Conservation (phyloP, 2,797 vertebrate genomes). For the Microctenopoma stevenorrisi region DNA sequence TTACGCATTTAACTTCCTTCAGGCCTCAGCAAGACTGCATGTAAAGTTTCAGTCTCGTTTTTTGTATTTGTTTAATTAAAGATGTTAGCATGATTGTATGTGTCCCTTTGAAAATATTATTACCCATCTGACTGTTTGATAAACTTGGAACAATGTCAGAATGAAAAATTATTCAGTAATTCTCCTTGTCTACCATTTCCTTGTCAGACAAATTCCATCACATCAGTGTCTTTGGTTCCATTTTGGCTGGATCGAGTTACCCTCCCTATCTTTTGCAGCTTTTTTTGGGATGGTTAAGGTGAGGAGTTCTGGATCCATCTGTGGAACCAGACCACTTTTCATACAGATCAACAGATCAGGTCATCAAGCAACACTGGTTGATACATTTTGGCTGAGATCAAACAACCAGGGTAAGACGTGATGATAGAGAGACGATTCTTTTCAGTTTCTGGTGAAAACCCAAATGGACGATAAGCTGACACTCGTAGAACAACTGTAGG, state of each 20-base stretch:
- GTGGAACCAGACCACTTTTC: slow-evolving; percentile 5
- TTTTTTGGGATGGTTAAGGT: not conserved
- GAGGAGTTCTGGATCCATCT: slow-evolving; percentile 18
- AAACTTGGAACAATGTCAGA: slow-evolving; percentile 25
- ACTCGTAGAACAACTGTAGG: not conserved
- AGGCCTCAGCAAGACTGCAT: slow-evolving; percentile 9
- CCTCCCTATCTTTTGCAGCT: slow-evolving; percentile 6
- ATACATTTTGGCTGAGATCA: slow-evolving; percentile 1
- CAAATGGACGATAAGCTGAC: not conserved
- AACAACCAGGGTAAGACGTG: not conserved
- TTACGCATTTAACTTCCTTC: slow-evolving; percentile 39
- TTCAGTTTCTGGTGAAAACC: not conserved
- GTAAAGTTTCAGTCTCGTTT: slow-evolving; percentile 39
- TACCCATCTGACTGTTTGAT: slow-evolving; percentile 26
- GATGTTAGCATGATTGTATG: slow-evolving; percentile 34
- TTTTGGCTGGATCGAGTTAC: slow-evolving; percentile 8
- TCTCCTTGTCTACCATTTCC: slow-evolving; percentile 2
- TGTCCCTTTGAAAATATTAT: slow-evolving; percentile 29
- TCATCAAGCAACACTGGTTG: not conserved
- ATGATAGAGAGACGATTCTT: not conserved
- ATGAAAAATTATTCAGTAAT: not conserved
- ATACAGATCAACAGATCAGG: slow-evolving; percentile 18
- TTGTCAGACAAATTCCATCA: slow-evolving; percentile 31
- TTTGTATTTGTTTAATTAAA: slow-evolving; percentile 26
- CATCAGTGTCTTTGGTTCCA: slow-evolving; percentile 27